Evolutionary conservation across 2,888 invertebrate genomes (phyloP).

Genomic region (Xestia rhomboidea): DNA sequence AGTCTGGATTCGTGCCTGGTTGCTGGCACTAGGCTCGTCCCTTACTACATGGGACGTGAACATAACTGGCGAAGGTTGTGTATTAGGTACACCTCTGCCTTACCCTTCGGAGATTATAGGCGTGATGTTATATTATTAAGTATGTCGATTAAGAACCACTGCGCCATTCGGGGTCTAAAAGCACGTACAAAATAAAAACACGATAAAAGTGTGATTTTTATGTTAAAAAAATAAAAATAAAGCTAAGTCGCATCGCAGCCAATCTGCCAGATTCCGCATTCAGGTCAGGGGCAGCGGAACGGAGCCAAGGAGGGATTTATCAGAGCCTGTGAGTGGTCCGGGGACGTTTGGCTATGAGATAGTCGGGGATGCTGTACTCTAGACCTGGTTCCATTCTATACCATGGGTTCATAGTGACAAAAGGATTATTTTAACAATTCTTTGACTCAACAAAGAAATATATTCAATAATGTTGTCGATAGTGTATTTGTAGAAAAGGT

Average conservation of each 20-base stretch:
- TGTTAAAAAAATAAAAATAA: conserved; percentile 36
- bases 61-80: neutral
- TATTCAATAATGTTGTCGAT: neutral
- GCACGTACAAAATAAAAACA: conserved; percentile 31
- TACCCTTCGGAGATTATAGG: neutral
- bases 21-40: too few relatives aligned
- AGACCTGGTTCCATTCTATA: neutral
- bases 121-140: neutral
- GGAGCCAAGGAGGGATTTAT: conserved; percentile 64
- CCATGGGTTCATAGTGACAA: neutral
- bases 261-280: conserved; percentile 59
- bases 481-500: neutral
- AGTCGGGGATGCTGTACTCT: neutral
- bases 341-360: conserved; percentile 33
- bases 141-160: neutral
- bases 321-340: conserved; percentile 49
- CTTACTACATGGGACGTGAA: too few relatives aligned
- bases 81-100: neutral
- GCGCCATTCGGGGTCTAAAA: conserved; percentile 19
- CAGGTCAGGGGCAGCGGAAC: conserved; percentile 63
- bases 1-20: neutral
- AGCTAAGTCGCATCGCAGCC: conserved; percentile 34
- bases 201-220: conserved; percentile 15
- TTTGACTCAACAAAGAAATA: neutral
- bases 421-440: neutral